Evolutionary conservation across 2,888 invertebrate species (phyloP).

Genomic region (Ophonus ardosiacus): DNA sequence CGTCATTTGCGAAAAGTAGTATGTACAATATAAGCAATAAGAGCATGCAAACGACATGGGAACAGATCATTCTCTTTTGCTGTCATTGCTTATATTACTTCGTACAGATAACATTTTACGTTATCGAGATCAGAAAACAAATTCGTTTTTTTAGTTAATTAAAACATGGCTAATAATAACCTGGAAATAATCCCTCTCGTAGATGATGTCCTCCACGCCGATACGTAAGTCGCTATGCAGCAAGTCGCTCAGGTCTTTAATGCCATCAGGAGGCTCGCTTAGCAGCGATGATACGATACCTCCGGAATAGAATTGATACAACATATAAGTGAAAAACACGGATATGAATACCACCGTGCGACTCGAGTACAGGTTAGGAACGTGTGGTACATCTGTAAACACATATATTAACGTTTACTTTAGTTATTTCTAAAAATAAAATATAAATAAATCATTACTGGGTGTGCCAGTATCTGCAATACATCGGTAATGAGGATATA

Average conservation of each 20-base stretch:
- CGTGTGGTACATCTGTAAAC: slow-evolving; percentile 51
- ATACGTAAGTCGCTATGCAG: slow-evolving; percentile 79
- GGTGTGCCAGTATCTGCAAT: too few relatives aligned
- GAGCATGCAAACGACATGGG: too few relatives aligned
- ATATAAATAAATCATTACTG: too few relatives aligned
- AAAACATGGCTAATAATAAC: slow-evolving; percentile 71
- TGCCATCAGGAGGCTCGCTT: slow-evolving; percentile 80
- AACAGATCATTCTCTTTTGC: too few relatives aligned
- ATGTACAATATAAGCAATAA: too few relatives aligned
- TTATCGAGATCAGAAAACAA: too few relatives aligned
- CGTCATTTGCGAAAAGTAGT: too few relatives aligned
- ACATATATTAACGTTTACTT: neutral
- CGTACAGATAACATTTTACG: too few relatives aligned
- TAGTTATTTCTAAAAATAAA: neutral
- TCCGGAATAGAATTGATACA: slow-evolving; percentile 85
- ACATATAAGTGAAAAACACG: slow-evolving; percentile 78
- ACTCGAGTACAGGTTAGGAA: slow-evolving; percentile 57
- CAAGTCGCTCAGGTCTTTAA: slow-evolving; percentile 79
- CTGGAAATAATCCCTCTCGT: slow-evolving; percentile 81
- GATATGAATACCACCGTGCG: slow-evolving; percentile 55
- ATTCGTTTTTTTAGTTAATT: too few relatives aligned
- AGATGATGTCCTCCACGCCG: slow-evolving; percentile 82
- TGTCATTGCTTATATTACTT: too few relatives aligned
- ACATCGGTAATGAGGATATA: too few relatives aligned
- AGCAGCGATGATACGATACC: slow-evolving; percentile 83